Evolutionary conservation across 2,888 invertebrate genomes (phyloP).

Genomic region (Tenthredo distinguenda): DNA sequence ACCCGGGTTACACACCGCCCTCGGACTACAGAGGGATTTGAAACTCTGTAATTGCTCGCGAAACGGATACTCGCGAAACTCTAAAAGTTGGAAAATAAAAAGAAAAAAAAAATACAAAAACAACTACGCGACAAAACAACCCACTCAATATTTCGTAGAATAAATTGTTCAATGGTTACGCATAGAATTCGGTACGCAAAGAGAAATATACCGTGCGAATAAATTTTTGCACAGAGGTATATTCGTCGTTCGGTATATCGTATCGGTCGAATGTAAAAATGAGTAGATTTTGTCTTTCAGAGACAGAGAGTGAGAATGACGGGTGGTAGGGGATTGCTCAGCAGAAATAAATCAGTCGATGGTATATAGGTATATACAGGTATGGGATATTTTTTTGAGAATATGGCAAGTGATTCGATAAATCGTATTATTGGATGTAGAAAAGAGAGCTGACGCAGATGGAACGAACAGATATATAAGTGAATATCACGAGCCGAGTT

Average conservation of each 20-base stretch:
- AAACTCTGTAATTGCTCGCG: not conserved
- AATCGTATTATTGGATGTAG: constrained; percentile 43
- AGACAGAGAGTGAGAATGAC: not conserved
- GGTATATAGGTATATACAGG: not conserved
- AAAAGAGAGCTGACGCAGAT: constrained; percentile 50
- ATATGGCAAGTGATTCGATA: constrained; percentile 25
- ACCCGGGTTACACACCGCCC: not conserved
- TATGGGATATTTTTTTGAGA: not conserved
- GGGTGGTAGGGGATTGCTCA: constrained; percentile 6
- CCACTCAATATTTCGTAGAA: not conserved
- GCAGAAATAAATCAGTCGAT: constrained; percentile 34
- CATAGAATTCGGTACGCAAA: not conserved
- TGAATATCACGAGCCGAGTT: constrained; percentile 13
- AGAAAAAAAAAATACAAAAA: not conserved
- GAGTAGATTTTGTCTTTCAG: not conserved
- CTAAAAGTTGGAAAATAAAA: not conserved
- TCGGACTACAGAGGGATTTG: not conserved
- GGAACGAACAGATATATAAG: constrained; percentile 16
- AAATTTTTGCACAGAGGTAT: not conserved
- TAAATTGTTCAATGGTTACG: not conserved
- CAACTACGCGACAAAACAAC: not conserved
- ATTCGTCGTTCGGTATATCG: not conserved
- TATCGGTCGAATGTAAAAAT: not conserved
- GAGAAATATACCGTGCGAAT: not conserved
- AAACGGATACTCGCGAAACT: not conserved